Evolutionary conservation across 2,797 vertebrate species (phyloP), one percentile per base, ranked within the genome.

Genomic region (Leuciscus waleckii): DNA sequence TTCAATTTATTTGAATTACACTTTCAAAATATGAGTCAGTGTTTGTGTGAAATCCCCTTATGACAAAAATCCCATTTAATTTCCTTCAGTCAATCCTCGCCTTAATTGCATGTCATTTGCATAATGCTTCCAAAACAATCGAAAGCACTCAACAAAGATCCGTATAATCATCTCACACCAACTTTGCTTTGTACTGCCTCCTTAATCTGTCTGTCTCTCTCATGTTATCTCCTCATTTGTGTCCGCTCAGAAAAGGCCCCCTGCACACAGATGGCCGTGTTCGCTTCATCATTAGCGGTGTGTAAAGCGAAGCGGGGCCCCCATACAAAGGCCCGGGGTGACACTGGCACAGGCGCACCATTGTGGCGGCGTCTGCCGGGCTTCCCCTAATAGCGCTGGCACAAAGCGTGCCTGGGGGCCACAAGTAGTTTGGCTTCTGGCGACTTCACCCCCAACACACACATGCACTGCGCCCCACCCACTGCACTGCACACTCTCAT

Each of bases 261-360:
- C 49, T 78, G 67, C 77, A 39, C 82, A 87, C 86, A 87, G 86
- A 87, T 84, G 86, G 86, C 39, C 7, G 17, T 81, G 78, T 84
- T 68, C 56, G 51, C 63, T 17, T 58, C 78, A 26, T 81, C 70
- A 80, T 87, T 83, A 87, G 58, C 29, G 39, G 16, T 41, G 61
- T 73, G 46, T 83, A 56, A 70, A 84, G 58, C 0, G 41, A 65
- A 83, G 70, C 13, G 29, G 85, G 71, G 68, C 82, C 78, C 16
- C 46, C 77, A 43, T 77, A 29, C 71, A 51, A 75, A 69, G 9
- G 61, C 51, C 51, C 14, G 54, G 67, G 46, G 56, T 73, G 39
- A 85, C 89, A 91, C 90, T 93, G 91, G 93, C 91, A 95, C 93
- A 95, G 93, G 90, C 92, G 90, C 89, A 82, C 91, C 90, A 91